Base-by-base conservation (phyloP, 1,140 invertebrate species). In the Oncopeltus fasciatus region DNA sequence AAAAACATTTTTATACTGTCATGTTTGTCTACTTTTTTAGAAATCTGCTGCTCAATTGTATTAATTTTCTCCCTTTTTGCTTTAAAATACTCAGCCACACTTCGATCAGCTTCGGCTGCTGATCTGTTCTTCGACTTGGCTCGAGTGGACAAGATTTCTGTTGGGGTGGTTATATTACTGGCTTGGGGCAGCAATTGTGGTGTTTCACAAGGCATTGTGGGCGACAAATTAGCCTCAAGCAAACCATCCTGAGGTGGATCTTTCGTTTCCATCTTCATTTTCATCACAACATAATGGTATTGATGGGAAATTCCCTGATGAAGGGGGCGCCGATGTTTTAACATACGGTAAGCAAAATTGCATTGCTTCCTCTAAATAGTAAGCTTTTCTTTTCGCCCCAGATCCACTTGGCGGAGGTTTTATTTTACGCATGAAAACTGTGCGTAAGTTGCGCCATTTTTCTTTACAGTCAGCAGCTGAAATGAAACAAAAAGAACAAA, bases 351-450 rank as follows among this genome's bases (percentile, higher is more conserved):
- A 46, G 65, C 46, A 59, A 67, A 68, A 68, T 33, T 67, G 60
- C 61, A 67, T 68, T n/a, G 64, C 64, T 21, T 53, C 29, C 64
- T 51, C 64, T 57, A 68, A 64, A 64, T 68, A 68, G 59, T 68
- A 68, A 33, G 64, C 59, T 31, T 64, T 67, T 65, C 60, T 68
- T 63, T 67, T 63, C 38, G 56, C 60, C 1, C 66, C 60, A 59
- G 62, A 46, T 46, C 67, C 68, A 65, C 16, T 27, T 16, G 57
- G 62, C 21, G 62, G 28, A 27, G 62, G 57, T 49, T 63, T 63
- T 16, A 38, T n/a, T 9, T 9, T 16, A 16, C 33, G 33, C 16
- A 38, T 16, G 16, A 38, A 38, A 38, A 38, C 33, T 38, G 33
- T 9, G 8, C 33, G 33, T 16, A 38, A 16, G 33, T 38, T 38